Evolutionary conservation across 2,113 vertebrate genomes (phyloP).

Genomic region (Elaphurus davidianus): DNA sequence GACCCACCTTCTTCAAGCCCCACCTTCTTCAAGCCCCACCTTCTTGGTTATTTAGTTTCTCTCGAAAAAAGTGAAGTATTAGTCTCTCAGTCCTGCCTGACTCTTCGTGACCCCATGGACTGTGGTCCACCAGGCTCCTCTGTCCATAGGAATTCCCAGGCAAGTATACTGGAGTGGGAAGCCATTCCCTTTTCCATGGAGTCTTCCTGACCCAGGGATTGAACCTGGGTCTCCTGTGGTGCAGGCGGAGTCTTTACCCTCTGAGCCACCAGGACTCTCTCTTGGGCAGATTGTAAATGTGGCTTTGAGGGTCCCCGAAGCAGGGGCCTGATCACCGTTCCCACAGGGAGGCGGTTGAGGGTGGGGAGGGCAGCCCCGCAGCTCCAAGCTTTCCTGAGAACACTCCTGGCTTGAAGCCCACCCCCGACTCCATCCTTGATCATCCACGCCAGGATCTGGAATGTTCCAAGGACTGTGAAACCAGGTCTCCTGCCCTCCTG

Average conservation of each 20-base stretch:
- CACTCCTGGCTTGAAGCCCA: background rate
- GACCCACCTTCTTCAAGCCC: background rate
- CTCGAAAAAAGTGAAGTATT: background rate
- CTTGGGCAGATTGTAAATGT: background rate
- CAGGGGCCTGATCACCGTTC: background rate
- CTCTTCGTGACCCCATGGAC: background rate
- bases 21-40: background rate
- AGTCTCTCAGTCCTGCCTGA: background rate
- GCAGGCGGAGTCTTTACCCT: background rate
- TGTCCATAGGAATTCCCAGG: background rate
- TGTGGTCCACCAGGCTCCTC: background rate
- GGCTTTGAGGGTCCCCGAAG: background rate
- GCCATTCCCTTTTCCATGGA: background rate
- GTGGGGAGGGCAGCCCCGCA: accelerated
- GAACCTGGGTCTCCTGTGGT: background rate
- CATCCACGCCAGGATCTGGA: accelerated
- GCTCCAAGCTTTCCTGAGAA: background rate
- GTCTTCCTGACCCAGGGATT: background rate
- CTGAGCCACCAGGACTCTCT: background rate
- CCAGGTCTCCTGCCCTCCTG: accelerated
- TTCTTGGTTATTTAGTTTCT: background rate
- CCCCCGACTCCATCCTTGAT: accelerated
- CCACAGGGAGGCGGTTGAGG: too few species aligned
- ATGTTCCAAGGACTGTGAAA: accelerated
- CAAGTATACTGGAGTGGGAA: background rate